These are phyloP conservation scores for Parthenolecanium corni DNA, from an alignment of 2,888 invertebrate genomes.

Conservation along the genomic window DNA sequence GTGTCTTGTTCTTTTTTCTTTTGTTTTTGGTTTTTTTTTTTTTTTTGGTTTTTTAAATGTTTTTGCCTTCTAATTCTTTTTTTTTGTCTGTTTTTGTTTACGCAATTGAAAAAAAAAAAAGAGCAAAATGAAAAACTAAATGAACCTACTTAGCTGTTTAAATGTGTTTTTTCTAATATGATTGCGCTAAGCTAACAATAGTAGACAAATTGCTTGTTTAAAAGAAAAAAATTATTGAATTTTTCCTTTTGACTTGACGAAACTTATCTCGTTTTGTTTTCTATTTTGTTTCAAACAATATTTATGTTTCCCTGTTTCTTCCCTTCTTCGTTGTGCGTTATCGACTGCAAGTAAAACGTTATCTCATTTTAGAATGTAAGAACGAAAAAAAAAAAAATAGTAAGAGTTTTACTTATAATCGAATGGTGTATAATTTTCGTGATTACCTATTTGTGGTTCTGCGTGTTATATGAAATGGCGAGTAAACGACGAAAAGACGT, in stretches of 20 bases:
- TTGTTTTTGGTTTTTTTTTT: constrained; percentile 20
- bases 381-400: background rate
- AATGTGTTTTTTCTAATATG: background rate
- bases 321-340: background rate
- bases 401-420: background rate
- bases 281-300: too few relatives aligned
- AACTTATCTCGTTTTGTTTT: background rate
- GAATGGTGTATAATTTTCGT: background rate
- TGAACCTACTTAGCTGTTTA: too few relatives aligned
- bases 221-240: background rate
- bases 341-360: background rate
- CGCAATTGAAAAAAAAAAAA: background rate
- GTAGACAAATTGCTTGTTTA: background rate
- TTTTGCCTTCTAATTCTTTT: background rate
- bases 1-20: constrained; percentile 8
- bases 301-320: constrained; percentile 9
- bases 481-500: background rate
- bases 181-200: background rate
- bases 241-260: background rate
- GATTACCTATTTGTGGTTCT: background rate
- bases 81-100: background rate
- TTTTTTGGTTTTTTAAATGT: constrained; percentile 13
- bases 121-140: too few relatives aligned
- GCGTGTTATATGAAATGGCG: background rate
- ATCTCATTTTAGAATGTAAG: constrained; percentile 9